Percentiles rank a stretch among this genome's conserved stretches.
Conservation (phyloP, 2,113 vertebrate genomes). For the Mus pahari region DNA sequence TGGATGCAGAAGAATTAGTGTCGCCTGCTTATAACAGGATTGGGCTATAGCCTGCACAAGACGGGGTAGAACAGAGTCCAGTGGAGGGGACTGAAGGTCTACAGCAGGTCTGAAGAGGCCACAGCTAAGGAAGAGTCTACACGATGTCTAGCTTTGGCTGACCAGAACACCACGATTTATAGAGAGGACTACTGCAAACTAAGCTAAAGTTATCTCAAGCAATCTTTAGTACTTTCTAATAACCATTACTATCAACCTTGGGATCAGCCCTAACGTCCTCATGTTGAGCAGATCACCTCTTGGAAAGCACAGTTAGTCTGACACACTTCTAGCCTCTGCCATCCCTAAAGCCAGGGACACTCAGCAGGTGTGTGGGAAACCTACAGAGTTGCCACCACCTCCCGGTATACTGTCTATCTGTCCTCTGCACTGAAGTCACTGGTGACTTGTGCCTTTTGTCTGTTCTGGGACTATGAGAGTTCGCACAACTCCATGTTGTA, state of each 20-base stretch:
- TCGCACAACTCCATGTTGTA: background rate
- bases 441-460: background rate
- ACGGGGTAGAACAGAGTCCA: no score
- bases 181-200: background rate
- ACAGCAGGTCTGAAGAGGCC: background rate
- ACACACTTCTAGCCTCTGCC: background rate
- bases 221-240: background rate
- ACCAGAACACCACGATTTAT: background rate
- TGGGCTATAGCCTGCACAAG: background rate
- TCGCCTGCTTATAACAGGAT: background rate
- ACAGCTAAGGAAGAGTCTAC: background rate
- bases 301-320: background rate
- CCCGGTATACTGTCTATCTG: background rate
- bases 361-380: no score
- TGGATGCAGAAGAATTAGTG: background rate
- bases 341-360: background rate
- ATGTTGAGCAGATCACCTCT: background rate
- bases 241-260: background rate
- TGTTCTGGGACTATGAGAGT: background rate
- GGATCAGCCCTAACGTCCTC: background rate
- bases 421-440: no score
- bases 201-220: background rate
- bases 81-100: background rate
- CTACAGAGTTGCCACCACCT: background rate
- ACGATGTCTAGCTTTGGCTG: background rate